Percentiles rank a stretch among this genome's conserved stretches.
These are phyloP conservation scores for Cyphomyrmex costatus DNA, from an alignment of 1,140 invertebrate species.

Conservation along the genomic window DNA sequence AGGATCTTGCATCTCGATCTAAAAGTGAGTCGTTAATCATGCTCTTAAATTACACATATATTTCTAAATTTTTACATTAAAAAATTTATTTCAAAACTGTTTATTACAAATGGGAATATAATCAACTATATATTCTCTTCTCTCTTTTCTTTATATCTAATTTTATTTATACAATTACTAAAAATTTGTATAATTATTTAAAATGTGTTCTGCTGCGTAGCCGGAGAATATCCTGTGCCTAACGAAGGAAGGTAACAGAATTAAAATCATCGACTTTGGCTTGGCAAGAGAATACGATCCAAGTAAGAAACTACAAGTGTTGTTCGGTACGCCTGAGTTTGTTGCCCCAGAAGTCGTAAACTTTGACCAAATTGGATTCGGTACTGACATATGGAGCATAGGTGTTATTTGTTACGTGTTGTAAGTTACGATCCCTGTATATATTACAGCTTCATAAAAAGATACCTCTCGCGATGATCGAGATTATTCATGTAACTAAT, in stretches of 20 bases:
- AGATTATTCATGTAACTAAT: not conserved
- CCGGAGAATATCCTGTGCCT: constrained; percentile 99
- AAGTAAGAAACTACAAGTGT: constrained; percentile 95
- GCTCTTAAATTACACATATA: too few relatives aligned
- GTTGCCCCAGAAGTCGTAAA: constrained; percentile 99
- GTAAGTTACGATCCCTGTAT: constrained; percentile 90
- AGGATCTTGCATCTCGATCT: constrained; percentile 98
- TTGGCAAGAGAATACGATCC: constrained; percentile 97
- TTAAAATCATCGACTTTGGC: constrained; percentile 99
- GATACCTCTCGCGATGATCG: not conserved
- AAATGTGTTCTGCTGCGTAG: constrained; percentile 86
- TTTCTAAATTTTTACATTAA: not conserved
- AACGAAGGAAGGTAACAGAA: constrained; percentile 97
- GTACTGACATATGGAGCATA: constrained; percentile 99
- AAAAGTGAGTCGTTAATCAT: constrained; percentile 90
- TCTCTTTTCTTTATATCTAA: not conserved
- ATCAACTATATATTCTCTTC: not conserved
- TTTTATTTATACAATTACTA: not conserved
- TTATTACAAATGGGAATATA: not conserved
- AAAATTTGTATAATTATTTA: not conserved
- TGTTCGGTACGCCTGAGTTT: constrained; percentile 99
- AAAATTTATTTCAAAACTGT: not conserved
- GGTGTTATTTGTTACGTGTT: constrained; percentile 99
- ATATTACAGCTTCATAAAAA: not conserved
- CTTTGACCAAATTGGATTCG: constrained; percentile 97